These are phyloP conservation scores for Atherix ibis DNA, from an alignment of 2,888 invertebrate genomes.

Conservation along the genomic window DNA sequence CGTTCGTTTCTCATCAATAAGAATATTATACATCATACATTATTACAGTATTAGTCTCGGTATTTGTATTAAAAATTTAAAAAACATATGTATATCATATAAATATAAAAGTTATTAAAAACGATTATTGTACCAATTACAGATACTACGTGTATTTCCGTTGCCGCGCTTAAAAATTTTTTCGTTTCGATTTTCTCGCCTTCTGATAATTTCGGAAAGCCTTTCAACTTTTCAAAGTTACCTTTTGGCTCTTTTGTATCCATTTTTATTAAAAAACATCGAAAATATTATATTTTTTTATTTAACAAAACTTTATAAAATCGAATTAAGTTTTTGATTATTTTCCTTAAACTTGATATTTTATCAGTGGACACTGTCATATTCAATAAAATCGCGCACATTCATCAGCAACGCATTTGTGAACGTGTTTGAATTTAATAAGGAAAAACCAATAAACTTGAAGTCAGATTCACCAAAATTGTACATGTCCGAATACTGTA, in stretches of 20 bases:
- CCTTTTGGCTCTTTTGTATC: constrained; percentile 16
- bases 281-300: too few species aligned
- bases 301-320: too few species aligned
- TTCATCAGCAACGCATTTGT: too few species aligned
- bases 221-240: constrained; percentile 24
- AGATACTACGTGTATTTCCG: constrained; percentile 42
- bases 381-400: too few species aligned
- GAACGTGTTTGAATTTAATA: too few species aligned
- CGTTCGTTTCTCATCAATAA: constrained; percentile 21
- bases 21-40: constrained; percentile 18
- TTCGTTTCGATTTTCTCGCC: constrained; percentile 42
- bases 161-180: constrained; percentile 44
- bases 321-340: too few species aligned
- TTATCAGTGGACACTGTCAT: too few species aligned
- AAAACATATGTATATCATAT: neutral
- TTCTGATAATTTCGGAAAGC: constrained; percentile 38
- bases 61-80: neutral
- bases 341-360: too few species aligned
- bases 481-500: too few species aligned
- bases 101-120: constrained; percentile 3
- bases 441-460: too few species aligned
- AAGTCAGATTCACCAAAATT: too few species aligned
- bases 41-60: neutral
- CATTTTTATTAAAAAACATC: neutral
- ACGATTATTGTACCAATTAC: constrained; percentile 40